These are phyloP conservation scores for Hucho hucho DNA, from an alignment of 2,113 vertebrate species.

Conservation along the genomic window DNA sequence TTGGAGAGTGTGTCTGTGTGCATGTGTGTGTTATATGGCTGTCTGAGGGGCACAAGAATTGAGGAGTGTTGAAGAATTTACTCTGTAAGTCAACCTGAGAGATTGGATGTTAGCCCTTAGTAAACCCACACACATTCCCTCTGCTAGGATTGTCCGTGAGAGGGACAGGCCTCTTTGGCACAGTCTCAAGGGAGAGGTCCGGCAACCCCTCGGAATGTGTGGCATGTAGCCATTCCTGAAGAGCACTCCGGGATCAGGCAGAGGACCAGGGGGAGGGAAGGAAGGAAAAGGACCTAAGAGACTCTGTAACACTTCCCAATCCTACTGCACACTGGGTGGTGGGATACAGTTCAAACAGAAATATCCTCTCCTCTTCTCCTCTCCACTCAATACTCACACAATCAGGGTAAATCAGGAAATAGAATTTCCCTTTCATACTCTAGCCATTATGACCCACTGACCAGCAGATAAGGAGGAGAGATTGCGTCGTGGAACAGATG, in stretches of 20 bases:
- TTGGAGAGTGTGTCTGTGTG: too few relatives aligned
- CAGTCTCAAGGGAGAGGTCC: slow-evolving; percentile 21
- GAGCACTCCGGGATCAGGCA: slow-evolving; percentile 37
- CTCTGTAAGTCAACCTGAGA: too few relatives aligned
- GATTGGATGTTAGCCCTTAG: too few relatives aligned
- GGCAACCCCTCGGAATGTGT: slow-evolving; percentile 52
- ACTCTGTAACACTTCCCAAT: neutral
- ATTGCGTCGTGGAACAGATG: neutral
- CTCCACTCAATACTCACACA: neutral
- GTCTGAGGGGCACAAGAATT: too few relatives aligned
- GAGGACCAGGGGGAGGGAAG: slow-evolving; percentile 6
- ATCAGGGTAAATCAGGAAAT: neutral
- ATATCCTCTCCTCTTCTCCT: neutral
- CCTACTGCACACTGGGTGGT: neutral
- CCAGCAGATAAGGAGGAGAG: neutral
- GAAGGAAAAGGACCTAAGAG: neutral
- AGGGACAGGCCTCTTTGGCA: slow-evolving; percentile 42
- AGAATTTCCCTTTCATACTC: neutral
- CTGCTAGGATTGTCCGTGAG: neutral
- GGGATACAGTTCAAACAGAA: neutral
- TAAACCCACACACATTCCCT: too few relatives aligned
- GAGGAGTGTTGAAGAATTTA: too few relatives aligned
- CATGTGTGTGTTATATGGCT: too few relatives aligned
- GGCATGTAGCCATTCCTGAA: slow-evolving; percentile 62
- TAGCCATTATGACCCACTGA: neutral